Percentiles rank a stretch among this genome's conserved stretches.
These are phyloP conservation scores for Colletes latitarsis DNA, from an alignment of 1,140 invertebrate genomes.

Conservation along the genomic window DNA sequence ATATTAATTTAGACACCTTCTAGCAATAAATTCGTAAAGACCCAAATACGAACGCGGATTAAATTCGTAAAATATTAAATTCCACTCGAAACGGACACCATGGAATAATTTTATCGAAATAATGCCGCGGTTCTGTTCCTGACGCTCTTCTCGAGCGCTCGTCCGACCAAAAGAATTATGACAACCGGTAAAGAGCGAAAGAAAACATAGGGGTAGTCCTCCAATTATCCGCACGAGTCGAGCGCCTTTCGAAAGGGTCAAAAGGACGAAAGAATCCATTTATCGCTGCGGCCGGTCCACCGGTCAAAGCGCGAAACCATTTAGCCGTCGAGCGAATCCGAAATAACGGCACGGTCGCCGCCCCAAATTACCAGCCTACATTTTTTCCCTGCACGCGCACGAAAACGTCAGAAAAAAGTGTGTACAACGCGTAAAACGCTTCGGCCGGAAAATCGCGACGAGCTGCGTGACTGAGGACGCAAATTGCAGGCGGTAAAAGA, in stretches of 20 bases:
- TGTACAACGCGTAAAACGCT: conserved; percentile 1
- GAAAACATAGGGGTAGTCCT: neutral
- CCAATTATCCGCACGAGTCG: neutral
- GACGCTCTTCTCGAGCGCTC: neutral
- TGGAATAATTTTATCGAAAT: too few species aligned
- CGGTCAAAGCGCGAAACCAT: conserved; percentile 21
- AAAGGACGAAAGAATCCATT: conserved; percentile 1
- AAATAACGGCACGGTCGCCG: neutral
- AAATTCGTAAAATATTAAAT: too few species aligned
- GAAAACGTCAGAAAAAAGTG: neutral
- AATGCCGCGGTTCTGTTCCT: too few species aligned
- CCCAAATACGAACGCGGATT: too few species aligned
- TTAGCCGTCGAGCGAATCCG: neutral
- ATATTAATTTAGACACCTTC: too few species aligned
- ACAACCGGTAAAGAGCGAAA: neutral
- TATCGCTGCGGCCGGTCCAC: neutral
- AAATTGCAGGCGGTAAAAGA: neutral
- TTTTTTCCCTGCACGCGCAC: neutral
- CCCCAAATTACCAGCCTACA: conserved; percentile 27
- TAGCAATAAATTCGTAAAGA: too few species aligned
- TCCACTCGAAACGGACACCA: too few species aligned
- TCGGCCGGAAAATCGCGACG: conserved; percentile 9
- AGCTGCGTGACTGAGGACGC: neutral
- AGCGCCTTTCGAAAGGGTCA: neutral
- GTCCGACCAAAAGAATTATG: neutral